These are phyloP conservation scores for Hylyphantes graminicola DNA, from an alignment of 1,140 invertebrate genomes.

Conservation along the genomic window DNA sequence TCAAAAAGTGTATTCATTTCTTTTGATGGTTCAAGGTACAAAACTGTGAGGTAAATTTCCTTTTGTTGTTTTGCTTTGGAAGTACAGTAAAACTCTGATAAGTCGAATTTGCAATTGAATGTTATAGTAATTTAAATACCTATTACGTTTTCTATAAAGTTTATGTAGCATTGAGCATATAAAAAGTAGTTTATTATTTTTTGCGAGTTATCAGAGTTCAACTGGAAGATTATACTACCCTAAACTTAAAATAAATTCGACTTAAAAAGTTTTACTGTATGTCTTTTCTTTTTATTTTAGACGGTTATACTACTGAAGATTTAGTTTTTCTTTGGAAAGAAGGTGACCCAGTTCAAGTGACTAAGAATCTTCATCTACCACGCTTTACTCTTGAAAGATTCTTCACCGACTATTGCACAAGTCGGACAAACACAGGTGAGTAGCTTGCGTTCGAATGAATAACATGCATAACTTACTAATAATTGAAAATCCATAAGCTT, in stretches of 20 bases:
- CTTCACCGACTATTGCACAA: conserved; percentile 69
- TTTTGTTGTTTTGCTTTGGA: background rate
- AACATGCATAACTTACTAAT: no score
- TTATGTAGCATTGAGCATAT: background rate
- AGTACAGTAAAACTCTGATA: conserved; percentile 61
- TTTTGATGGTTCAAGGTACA: no score
- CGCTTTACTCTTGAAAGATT: conserved; percentile 68
- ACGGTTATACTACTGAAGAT: conserved; percentile 95
- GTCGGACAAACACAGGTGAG: conserved; percentile 70
- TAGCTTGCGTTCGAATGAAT: background rate
- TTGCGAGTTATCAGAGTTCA: conserved; percentile 60
- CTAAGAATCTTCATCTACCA: conserved; percentile 69
- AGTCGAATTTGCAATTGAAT: conserved; percentile 41
- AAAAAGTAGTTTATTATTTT: background rate
- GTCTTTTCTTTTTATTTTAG: conserved; percentile 65
- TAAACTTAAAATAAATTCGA: conserved; percentile 33
- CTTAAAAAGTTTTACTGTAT: conserved; percentile 61
- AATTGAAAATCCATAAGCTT: no score
- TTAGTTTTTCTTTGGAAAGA: conserved; percentile 95
- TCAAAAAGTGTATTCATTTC: no score
- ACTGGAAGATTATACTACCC: conserved; percentile 23
- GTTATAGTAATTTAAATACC: background rate
- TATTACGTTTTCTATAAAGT: background rate
- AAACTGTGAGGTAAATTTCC: no score
- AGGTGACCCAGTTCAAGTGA: conserved; percentile 92